Evolutionary conservation across 2,797 vertebrate species (phyloP).

Genomic region (Coilia nasus): DNA sequence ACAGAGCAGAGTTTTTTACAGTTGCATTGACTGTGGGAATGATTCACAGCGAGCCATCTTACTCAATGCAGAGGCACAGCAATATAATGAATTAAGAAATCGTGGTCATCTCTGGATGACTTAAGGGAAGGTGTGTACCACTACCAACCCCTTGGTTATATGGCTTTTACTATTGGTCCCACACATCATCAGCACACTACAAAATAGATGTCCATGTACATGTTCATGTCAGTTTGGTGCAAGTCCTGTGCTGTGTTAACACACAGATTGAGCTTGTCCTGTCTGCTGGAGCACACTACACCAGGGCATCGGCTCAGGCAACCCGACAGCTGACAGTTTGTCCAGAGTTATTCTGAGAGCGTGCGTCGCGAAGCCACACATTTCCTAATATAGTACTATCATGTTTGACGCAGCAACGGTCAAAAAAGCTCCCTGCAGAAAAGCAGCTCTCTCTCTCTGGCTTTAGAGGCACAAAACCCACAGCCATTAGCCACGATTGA

Average conservation of each 20-base stretch:
- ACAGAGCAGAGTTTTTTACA: neutral
- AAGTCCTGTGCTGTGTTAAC: neutral
- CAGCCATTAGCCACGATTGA: conserved; percentile 20
- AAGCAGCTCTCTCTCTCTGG: neutral
- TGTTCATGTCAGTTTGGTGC: neutral
- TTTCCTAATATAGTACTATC: conserved; percentile 73
- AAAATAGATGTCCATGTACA: neutral
- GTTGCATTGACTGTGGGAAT: neutral
- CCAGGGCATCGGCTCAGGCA: conserved; percentile 53
- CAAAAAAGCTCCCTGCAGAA: conserved; percentile 30
- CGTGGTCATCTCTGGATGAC: no score
- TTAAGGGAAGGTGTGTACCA: no score
- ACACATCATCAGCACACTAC: neutral
- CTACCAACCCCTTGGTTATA: neutral
- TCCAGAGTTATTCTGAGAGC: conserved; percentile 61
- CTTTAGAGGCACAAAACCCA: neutral
- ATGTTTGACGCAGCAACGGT: conserved; percentile 35
- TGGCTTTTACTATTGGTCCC: neutral
- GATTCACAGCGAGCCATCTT: neutral
- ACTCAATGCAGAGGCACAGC: neutral
- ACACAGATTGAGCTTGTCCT: neutral
- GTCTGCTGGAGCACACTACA: neutral
- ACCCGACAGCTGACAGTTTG: conserved; percentile 63
- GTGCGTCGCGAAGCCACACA: conserved; percentile 59
- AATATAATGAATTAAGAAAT: neutral